Evolutionary conservation across 2,797 vertebrate species (phyloP), one percentile per base, ranked within the genome.

Genomic region (Lophotriccus pileatus): DNA sequence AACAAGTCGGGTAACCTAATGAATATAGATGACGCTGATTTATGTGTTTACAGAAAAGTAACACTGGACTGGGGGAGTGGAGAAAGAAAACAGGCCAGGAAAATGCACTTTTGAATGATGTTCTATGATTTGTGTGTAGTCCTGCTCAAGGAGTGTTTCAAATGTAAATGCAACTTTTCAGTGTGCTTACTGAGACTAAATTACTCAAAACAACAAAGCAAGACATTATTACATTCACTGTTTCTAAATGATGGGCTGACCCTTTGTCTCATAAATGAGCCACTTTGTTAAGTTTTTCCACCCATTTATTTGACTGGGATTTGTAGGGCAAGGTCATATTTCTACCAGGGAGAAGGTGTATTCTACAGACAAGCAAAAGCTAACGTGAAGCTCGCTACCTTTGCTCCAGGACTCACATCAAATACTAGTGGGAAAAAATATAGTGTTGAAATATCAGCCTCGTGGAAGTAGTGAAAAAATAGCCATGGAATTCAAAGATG

Each of bases 11-110:
- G 52, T 84, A 96, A 90, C 85, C 69, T 97, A 97, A 98, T 97
- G 97, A 98, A 97, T 97, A 97, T 87, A 97, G 96, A 98, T 98
- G 96, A 96, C 97, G 73, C 87, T 98, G 97, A 98, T 98, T 97
- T 97, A 98, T 97, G 93, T 97, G 96, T 97, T 98, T 97, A 97
- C 69, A 62, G 92, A 94, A 96, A 97, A 97, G 66, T 75, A 92
- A 85, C 70, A 84, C 76, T 17, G 63, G 41, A 41, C 27, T 83
- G 18, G 28, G 39, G 25, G 32, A 12, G 22, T 28, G 63, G 41
- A 64, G 66, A 63, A 73, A 92, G 91, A 90, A 91, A 85, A 59
- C 46, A 91, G 75, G n/a, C 53, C 75, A 56, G 70, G 55, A 95
- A 95, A 94, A 77, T 64, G 76, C 63, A 85, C 82, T 95, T 49